Conservation (phyloP, 2,888 invertebrate species). For the Stramonita haemastoma region DNA sequence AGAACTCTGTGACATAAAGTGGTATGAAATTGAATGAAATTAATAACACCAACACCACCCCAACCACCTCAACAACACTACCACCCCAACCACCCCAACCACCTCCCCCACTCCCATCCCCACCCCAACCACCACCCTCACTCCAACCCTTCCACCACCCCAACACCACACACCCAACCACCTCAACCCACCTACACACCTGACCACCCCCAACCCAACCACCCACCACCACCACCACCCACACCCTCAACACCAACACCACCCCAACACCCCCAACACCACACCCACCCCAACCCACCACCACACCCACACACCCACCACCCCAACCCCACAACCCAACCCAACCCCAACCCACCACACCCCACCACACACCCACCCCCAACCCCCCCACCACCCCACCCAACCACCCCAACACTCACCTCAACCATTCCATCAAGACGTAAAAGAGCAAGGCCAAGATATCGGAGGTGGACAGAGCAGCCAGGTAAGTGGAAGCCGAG, state of each 20-base stretch:
- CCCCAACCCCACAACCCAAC: too few species aligned
- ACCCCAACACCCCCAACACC: neutral
- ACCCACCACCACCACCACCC: too few species aligned
- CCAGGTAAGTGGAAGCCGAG: slow-evolving; percentile 88
- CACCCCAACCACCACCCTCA: neutral
- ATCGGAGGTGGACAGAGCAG: slow-evolving; percentile 87
- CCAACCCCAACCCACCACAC: neutral
- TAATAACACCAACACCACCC: too few species aligned
- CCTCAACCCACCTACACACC: too few species aligned
- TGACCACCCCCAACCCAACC: too few species aligned
- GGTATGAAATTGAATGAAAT: too few species aligned
- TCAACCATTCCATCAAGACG: slow-evolving; percentile 73
- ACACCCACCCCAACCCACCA: neutral
- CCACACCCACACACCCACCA: too few species aligned
- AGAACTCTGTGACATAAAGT: too few species aligned
- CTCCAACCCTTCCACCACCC: neutral
- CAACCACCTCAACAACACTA: too few species aligned
- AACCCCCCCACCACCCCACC: neutral
- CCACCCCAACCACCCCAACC: too few species aligned
- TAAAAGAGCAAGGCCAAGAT: slow-evolving; percentile 84
- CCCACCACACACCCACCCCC: neutral
- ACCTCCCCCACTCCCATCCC: neutral
- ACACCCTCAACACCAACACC: neutral
- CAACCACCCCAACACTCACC: slow-evolving; percentile 27
- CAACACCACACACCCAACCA: too few species aligned